Evolutionary conservation across 2,888 invertebrate genomes (phyloP).

Genomic region (Apamea anceps): DNA sequence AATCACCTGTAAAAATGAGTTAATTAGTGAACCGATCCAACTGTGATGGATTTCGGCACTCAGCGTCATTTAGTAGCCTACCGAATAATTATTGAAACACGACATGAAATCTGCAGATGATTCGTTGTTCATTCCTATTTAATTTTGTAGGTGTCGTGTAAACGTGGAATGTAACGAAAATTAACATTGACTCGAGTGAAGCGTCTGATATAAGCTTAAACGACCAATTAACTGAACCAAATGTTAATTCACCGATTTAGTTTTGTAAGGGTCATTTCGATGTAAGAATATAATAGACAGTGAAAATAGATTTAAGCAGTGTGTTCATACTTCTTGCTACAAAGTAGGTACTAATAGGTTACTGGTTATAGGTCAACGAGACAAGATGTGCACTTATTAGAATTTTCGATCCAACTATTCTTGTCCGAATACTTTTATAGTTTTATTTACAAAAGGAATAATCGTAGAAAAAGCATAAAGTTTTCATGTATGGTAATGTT

Average conservation of each 20-base stretch:
- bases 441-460: not conserved
- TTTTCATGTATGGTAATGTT: not conserved
- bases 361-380: not conserved
- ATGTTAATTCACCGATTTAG: not conserved
- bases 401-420: not conserved
- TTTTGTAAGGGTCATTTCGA: not conserved
- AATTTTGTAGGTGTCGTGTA: not conserved
- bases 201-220: slow-evolving; percentile 1
- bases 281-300: not conserved
- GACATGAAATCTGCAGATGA: not conserved
- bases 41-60: not conserved
- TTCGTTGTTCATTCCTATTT: not conserved
- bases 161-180: not conserved
- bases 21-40: not conserved
- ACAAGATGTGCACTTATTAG: not conserved
- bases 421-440: not conserved
- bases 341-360: not conserved
- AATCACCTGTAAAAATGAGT: not conserved
- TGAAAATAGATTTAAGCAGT: slow-evolving; percentile 2
- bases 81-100: not conserved
- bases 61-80: not conserved
- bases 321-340: not conserved
- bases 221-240: not conserved
- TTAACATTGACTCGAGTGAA: slow-evolving; percentile 4
- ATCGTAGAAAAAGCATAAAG: not conserved